Evolutionary conservation across 1,140 invertebrate species (phyloP), one percentile per base, ranked within the genome.

Genomic region (Metopolophium dirhodum): DNA sequence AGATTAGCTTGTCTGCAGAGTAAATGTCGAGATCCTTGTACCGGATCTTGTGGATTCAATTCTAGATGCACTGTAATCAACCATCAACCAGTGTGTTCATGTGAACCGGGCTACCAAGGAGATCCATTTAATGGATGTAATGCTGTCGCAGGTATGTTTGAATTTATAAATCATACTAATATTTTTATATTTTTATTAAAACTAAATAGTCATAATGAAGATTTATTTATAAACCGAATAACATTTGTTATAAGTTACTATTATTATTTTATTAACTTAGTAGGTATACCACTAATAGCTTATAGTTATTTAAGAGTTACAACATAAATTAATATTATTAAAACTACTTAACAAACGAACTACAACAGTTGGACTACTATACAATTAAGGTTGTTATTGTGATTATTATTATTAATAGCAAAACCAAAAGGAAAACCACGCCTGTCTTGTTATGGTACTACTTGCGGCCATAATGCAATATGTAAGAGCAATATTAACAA

Each of bases 381-480:
- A 91, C 35, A 37, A 47, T 26, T 47, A 91, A 77, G 61, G 90
- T 91, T 91, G 8, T 35, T 91, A 6, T 91, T 91, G 18, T 82
- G 37, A 91, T 90, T 68, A 90, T 57, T 90, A 41, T 90, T 90
- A 90, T 82, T 92, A 83, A 57, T 83, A 82, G 90, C 47, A 26
- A 92, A 92, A 83, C 90, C 90, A 49, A 92, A 92, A 83, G 90
- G 47, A 51, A 92, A 49, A 83, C 68, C 90, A 26, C 90, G 35
- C 35, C 26, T 11, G 23, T 97, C 97, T 7, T 98, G 97, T 94
- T 96, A 96, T 91, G 95, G 96, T 85, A 96, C 96, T 1, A 96
- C 96, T 92, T 98, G 97, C 95, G 97, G 97, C 37, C 96, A 97
- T 14, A 98, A 98, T 95, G 97, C 97, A 9, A 95, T 96, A 83